Conservation (phyloP, 2,888 invertebrate genomes). For the Orthosia gracilis region DNA sequence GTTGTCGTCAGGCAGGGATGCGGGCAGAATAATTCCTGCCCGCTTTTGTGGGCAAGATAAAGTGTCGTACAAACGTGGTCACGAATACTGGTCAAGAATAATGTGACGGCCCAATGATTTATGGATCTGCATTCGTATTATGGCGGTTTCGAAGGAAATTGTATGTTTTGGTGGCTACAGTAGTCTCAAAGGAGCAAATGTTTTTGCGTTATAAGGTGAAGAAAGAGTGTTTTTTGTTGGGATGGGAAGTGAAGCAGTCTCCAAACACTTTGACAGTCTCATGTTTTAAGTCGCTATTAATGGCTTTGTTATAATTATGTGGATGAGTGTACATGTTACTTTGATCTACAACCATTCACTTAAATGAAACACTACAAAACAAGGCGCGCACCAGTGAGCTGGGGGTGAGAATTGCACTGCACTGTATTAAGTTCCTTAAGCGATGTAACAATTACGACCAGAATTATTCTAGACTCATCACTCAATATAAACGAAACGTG, state of each 20-base stretch:
- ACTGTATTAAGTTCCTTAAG: too few species aligned
- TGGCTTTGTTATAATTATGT: too few species aligned
- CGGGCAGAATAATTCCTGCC: constrained; percentile 78
- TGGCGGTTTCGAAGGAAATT: constrained; percentile 52
- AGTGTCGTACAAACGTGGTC: constrained; percentile 66
- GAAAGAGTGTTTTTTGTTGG: background rate
- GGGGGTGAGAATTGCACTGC: too few species aligned
- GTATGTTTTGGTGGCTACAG: constrained; percentile 21
- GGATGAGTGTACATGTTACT: background rate
- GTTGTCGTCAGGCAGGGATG: constrained; percentile 75
- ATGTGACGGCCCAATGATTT: constrained; percentile 67
- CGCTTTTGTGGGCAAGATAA: constrained; percentile 73
- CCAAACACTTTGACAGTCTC: too few species aligned
- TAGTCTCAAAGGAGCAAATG: constrained; percentile 6
- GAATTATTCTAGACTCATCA: background rate
- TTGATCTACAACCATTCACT: too few species aligned
- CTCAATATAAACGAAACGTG: background rate
- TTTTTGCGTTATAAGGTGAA: background rate
- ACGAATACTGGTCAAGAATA: constrained; percentile 68
- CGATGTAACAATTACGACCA: background rate
- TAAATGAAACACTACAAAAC: too few species aligned
- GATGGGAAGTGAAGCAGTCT: background rate
- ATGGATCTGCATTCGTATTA: constrained; percentile 58
- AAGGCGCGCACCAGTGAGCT: too few species aligned
- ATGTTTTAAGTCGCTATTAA: too few species aligned